These are phyloP conservation scores for Lamellibrachia satsuma DNA, from an alignment of 2,888 invertebrate genomes.

Conservation along the genomic window DNA sequence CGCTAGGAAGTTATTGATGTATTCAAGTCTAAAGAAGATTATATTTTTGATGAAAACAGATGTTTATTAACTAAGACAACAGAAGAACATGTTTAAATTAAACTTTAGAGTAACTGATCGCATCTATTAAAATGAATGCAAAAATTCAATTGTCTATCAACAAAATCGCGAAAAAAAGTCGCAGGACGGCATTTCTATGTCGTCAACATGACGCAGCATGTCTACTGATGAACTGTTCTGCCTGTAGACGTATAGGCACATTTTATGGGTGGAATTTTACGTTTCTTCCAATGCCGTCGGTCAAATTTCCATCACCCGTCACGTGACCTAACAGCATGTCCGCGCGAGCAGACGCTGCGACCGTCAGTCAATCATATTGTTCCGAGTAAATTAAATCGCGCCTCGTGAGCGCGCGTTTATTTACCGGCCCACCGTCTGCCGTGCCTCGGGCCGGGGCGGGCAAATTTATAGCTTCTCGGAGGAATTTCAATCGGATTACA, in stretches of 20 bases:
- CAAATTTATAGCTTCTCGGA: slow-evolving; percentile 6
- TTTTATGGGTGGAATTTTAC: neutral
- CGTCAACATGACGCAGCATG: too few species aligned
- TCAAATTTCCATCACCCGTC: neutral
- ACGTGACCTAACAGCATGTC: neutral
- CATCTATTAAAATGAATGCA: too few species aligned
- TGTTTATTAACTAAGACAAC: too few species aligned
- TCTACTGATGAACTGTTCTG: neutral
- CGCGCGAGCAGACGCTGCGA: neutral
- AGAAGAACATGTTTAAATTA: too few species aligned
- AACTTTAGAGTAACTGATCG: too few species aligned
- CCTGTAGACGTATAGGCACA: neutral
- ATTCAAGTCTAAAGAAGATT: too few species aligned
- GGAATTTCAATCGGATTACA: slow-evolving; percentile 6
- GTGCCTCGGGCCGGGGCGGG: neutral
- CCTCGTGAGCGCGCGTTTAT: neutral
- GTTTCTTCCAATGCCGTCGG: neutral
- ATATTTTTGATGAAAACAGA: too few species aligned
- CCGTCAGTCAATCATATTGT: neutral
- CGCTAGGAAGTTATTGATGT: too few species aligned
- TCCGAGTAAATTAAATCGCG: slow-evolving; percentile 17
- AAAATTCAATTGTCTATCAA: too few species aligned
- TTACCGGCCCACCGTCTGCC: neutral
- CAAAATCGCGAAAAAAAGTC: too few species aligned
- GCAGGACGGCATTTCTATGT: too few species aligned